phyloP scores from a whole-genome alignment of 2,888 invertebrate species.

The Ferrisia virgata region DNA sequence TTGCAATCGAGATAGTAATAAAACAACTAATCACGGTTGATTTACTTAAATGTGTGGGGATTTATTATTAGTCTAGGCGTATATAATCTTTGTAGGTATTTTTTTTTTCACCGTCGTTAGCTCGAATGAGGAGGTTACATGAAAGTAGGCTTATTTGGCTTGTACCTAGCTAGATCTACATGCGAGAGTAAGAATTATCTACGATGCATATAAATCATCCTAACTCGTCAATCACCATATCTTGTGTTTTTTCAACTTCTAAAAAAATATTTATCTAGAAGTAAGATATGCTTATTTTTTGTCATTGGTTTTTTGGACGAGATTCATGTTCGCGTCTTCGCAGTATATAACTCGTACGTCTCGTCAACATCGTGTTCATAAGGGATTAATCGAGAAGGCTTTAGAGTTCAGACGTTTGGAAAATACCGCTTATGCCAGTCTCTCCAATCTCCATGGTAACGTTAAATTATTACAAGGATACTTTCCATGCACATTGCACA shows the following conservation, averaged over 20 bases:
- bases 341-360: too few species aligned
- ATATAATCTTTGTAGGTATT: background rate
- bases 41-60: background rate
- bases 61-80: background rate
- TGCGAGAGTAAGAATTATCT: background rate
- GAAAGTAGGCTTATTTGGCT: too few species aligned
- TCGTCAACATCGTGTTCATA: background rate
- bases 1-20: background rate
- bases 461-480: too few species aligned
- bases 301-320: background rate
- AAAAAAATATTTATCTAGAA: background rate
- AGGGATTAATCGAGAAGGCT: background rate
- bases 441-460: background rate
- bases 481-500: too few species aligned
- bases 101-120: background rate
- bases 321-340: background rate
- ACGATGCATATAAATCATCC: background rate
- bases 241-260: background rate
- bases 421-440: background rate
- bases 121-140: background rate
- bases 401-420: constrained; percentile 5
- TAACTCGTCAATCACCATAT: background rate
- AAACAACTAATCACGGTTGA: background rate
- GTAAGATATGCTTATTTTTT: background rate
- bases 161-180: too few species aligned